Percentiles rank a stretch among this genome's conserved stretches.
Evolutionary conservation across 2,797 vertebrate species (phyloP).

Genomic region (Nasua narica): DNA sequence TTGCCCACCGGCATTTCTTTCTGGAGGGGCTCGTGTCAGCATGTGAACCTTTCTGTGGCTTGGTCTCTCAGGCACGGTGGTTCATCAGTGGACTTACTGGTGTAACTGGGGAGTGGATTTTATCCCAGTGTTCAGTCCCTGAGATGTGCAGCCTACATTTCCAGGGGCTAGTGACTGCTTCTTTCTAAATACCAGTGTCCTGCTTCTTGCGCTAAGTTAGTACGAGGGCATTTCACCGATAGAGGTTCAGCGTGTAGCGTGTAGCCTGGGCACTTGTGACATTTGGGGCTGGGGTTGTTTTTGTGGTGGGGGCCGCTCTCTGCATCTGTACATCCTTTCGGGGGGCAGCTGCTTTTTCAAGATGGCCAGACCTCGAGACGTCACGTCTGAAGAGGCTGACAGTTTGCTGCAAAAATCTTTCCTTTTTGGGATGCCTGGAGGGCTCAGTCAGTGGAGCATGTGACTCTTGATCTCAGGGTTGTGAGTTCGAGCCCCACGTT

Average conservation of each 20-base stretch:
- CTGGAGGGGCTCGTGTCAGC: neutral
- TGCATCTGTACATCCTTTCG: neutral
- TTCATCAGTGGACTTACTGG: accelerated
- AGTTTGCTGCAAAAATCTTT: neutral
- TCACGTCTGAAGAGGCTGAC: neutral
- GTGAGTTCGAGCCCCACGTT: too few relatives aligned
- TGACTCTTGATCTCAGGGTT: neutral
- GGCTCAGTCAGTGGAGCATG: accelerated
- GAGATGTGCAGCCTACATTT: accelerated
- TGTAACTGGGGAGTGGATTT: too few relatives aligned
- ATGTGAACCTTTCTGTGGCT: neutral
- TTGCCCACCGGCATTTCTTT: neutral
- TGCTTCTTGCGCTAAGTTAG: neutral
- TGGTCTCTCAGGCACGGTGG: accelerated
- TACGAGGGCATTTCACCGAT: accelerated
- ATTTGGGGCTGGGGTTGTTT: too few relatives aligned
- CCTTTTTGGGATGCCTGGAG: neutral
- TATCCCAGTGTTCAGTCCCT: accelerated
- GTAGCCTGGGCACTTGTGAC: neutral
- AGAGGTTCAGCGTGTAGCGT: accelerated
- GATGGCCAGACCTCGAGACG: neutral
- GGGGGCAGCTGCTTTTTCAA: neutral
- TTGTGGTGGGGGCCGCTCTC: neutral
- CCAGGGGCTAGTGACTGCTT: neutral
- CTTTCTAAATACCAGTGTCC: neutral